Conservation (phyloP, 2,113 vertebrate genomes). For the Aleadryas rufinucha region DNA sequence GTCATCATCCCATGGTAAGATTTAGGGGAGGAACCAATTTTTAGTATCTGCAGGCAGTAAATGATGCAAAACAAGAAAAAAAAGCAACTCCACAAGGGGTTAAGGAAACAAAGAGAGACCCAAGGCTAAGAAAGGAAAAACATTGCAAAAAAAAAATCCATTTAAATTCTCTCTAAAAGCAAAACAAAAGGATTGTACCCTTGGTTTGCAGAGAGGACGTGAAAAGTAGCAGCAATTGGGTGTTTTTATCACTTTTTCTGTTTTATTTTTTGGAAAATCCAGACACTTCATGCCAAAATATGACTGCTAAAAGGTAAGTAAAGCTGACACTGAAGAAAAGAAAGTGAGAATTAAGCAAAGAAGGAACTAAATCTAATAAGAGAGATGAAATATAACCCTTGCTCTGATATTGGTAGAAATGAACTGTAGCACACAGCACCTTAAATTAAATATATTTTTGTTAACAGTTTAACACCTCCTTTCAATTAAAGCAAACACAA, state of each 20-base stretch:
- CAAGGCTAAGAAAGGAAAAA: not conserved
- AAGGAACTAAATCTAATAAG: not conserved
- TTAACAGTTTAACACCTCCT: not conserved
- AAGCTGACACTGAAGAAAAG: not conserved
- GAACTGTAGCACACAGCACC: not conserved
- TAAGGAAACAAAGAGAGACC: not conserved
- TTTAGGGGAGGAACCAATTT: not conserved
- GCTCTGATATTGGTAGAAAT: not conserved
- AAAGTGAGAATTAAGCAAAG: not conserved
- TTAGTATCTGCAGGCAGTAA: not conserved
- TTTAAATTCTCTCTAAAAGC: not conserved
- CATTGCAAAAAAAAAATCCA: not conserved
- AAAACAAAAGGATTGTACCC: not conserved
- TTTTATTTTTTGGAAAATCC: not conserved
- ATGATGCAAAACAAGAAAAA: not conserved
- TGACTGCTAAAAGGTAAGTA: not conserved
- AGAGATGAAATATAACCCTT: not conserved
- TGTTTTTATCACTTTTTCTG: not conserved
- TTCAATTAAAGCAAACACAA: not conserved
- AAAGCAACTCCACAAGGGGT: not conserved
- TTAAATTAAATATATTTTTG: not conserved
- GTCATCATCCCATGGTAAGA: not conserved
- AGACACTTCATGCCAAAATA: not conserved
- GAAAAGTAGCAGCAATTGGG: not conserved
- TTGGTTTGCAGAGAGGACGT: not conserved